Percentiles rank a stretch among this genome's conserved stretches.
These are phyloP conservation scores for Pitangus sulphuratus DNA, from an alignment of 2,797 vertebrate genomes.

Conservation along the genomic window DNA sequence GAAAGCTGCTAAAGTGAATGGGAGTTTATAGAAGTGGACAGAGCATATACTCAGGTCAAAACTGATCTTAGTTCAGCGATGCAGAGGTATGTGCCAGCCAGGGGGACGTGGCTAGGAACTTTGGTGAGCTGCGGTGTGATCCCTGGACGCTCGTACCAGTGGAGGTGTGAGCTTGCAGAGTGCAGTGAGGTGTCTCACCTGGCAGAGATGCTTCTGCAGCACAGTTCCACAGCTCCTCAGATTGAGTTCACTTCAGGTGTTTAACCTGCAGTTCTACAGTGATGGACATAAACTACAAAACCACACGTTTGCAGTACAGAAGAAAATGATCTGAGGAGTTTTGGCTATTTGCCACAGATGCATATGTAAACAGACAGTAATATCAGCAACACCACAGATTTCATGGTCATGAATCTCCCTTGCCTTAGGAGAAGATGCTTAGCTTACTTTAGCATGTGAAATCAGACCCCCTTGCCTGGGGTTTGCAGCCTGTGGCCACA, in stretches of 20 bases:
- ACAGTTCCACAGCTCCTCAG: neutral
- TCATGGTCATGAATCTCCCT: neutral
- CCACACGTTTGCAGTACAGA: neutral
- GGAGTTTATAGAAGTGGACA: neutral
- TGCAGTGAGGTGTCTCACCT: neutral
- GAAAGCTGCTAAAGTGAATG: neutral
- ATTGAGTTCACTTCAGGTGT: neutral
- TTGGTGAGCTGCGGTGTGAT: neutral
- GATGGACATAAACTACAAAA: neutral
- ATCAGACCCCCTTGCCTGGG: neutral
- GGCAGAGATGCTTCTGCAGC: neutral
- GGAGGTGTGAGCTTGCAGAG: neutral
- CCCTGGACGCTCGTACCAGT: fast-evolving
- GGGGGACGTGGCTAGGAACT: neutral
- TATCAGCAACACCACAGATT: neutral
- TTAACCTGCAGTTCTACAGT: neutral
- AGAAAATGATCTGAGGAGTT: neutral
- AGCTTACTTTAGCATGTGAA: neutral
- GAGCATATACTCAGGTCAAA: neutral
- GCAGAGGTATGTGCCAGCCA: neutral
- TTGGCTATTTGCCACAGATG: neutral
- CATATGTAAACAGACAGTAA: neutral
- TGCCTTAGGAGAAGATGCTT: neutral
- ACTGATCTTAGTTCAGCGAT: fast-evolving
- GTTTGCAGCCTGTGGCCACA: fast-evolving